These are phyloP conservation scores for Chrysochloris asiatica DNA, from an alignment of 2,113 vertebrate genomes.

Conservation along the genomic window DNA sequence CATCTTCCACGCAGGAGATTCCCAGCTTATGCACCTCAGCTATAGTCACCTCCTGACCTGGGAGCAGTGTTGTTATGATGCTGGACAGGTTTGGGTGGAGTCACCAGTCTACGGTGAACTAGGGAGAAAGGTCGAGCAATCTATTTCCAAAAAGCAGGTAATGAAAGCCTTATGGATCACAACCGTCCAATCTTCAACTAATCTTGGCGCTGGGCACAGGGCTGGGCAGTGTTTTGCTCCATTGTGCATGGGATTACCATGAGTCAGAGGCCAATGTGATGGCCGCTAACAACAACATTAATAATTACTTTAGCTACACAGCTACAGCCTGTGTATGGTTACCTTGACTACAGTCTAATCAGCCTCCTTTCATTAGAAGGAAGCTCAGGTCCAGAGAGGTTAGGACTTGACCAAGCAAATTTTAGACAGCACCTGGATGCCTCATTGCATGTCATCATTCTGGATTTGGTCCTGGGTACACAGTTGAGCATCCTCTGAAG, in stretches of 20 bases:
- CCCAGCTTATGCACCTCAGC: neutral
- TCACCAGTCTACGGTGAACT: neutral
- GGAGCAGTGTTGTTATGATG: neutral
- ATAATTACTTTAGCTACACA: neutral
- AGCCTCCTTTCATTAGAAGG: neutral
- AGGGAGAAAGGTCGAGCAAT: neutral
- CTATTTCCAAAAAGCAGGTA: neutral
- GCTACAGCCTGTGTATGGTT: neutral
- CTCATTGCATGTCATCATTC: neutral
- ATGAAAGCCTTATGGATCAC: neutral
- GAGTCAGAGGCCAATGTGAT: neutral
- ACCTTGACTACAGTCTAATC: neutral
- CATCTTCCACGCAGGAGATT: neutral
- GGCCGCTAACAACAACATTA: neutral
- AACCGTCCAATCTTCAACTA: neutral
- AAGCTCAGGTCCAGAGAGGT: neutral
- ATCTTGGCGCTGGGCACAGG: neutral
- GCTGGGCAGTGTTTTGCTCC: neutral
- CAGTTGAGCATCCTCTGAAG: neutral
- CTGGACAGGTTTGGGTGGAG: neutral
- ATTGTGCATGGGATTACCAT: neutral
- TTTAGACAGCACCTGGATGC: neutral
- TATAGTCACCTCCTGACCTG: no score
- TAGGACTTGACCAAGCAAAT: neutral
- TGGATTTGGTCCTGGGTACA: neutral